A percentile compares a stretch with the other conserved stretches of the same genome.
Conservation (phyloP, 2,888 invertebrate genomes). For the Lamproptera curius region DNA sequence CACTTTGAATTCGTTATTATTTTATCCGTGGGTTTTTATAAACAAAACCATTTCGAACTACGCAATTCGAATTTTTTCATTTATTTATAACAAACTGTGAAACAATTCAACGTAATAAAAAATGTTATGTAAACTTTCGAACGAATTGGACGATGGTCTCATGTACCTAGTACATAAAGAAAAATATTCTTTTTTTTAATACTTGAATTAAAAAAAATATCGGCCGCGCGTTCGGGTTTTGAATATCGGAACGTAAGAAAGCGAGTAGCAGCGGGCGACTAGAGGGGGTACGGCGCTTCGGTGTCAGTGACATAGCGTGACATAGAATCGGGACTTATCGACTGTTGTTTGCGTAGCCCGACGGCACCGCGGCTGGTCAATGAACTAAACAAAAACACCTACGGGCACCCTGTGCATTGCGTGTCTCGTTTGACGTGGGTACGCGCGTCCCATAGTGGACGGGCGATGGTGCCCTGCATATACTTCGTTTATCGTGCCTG, state of each 20-base stretch:
- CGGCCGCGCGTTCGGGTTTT: slow-evolving; percentile 7
- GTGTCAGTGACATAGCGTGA: slow-evolving; percentile 65
- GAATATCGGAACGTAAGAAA: slow-evolving; percentile 15
- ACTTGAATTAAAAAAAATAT: slow-evolving; percentile 1
- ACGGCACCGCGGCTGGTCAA: slow-evolving; percentile 63
- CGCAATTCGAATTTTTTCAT: too few relatives aligned
- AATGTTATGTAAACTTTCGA: too few relatives aligned
- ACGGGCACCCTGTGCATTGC: slow-evolving; percentile 45
- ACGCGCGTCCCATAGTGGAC: slow-evolving; percentile 24
- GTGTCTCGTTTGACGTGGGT: slow-evolving; percentile 26
- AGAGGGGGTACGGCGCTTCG: slow-evolving; percentile 33
- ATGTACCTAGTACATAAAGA: too few relatives aligned
- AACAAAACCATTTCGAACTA: too few relatives aligned
- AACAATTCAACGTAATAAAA: too few relatives aligned
- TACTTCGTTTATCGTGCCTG: too few relatives aligned
- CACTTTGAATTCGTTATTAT: too few relatives aligned
- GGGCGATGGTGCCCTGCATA: slow-evolving; percentile 23
- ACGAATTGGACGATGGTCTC: too few relatives aligned
- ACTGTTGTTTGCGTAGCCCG: slow-evolving; percentile 70
- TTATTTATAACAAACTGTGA: too few relatives aligned
- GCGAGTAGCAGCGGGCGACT: slow-evolving; percentile 19
- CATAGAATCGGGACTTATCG: slow-evolving; percentile 71
- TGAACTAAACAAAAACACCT: slow-evolving; percentile 75
- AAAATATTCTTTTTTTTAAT: too few relatives aligned
- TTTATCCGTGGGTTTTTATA: too few relatives aligned